These are phyloP conservation scores for Micrasema longulum DNA, from an alignment of 1,140 invertebrate genomes.

Conservation along the genomic window DNA sequence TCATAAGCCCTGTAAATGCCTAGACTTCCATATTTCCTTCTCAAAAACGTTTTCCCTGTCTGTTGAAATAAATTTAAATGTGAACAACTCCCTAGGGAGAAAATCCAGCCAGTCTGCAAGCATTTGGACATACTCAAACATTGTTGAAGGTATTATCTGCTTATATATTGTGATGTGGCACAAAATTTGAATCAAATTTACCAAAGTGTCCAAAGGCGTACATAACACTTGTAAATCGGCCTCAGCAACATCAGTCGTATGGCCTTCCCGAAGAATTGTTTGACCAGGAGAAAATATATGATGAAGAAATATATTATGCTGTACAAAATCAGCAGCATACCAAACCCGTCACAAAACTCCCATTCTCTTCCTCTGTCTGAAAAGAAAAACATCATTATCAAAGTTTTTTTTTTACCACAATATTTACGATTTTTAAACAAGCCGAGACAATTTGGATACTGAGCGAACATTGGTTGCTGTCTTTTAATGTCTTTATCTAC, in stretches of 20 bases:
- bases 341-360: conserved; percentile 77
- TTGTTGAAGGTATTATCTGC: neutral
- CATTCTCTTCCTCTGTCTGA: conserved; percentile 36
- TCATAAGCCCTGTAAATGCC: no score
- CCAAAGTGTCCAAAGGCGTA: conserved; percentile 56
- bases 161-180: no score
- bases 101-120: no score
- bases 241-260: conserved; percentile 60
- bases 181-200: no score
- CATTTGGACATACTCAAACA: no score
- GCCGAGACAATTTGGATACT: neutral
- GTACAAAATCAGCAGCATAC: conserved; percentile 78
- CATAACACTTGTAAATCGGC: conserved; percentile 56
- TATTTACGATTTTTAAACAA: neutral
- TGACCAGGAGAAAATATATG: conserved; percentile 76
- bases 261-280: conserved; percentile 68
- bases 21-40: no score
- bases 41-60: no score
- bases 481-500: neutral
- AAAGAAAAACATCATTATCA: neutral
- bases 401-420: neutral
- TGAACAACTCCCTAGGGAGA: no score
- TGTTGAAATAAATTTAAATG: no score
- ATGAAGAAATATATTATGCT: conserved; percentile 72
- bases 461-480: neutral